Base-by-base conservation (phyloP, 1,140 invertebrate genomes). In the Heliconius eleuchia region DNA sequence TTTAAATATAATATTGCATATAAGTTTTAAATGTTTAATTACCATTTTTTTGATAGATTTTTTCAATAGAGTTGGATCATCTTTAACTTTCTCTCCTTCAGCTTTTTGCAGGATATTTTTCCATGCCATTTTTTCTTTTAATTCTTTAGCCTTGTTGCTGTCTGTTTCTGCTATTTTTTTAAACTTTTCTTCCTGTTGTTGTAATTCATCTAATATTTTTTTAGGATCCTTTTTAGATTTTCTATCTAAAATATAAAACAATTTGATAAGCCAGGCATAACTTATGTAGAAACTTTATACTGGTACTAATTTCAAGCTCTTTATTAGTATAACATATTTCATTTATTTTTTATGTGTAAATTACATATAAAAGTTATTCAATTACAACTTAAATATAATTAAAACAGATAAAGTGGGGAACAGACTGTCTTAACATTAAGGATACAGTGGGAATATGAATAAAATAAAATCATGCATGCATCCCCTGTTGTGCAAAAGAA, bases 81-180 rank as follows among this genome's bases (percentile, higher is more conserved):
- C 97, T 95, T 97, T 97, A 11, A 98, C 96, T 94, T 98, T 98
- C 82, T 97, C 95, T 50, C 98, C 98, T 91, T 96, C 95, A 1
- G 97, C 96, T 94, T 97, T 97, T 52, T 96, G 96, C 34, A 98
- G 87, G 1, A 96, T 97, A 86, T 95, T 95, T 86, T 97, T 96
- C 97, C 98, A 98, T 6, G 96, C 95, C 60, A 96, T 94, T 89
- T 96, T 96, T 80, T 97, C 95, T 89, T 96, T 96, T 27, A 97
- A 89, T 86, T 96, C 94, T 70, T 95, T 94, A 16, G 96, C 97
- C 92, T 96, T 96, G 57, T 96, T 95, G 30, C 90, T 93, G 82
- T 97, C 95, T n/a, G 84, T 89, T 85, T 96, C 89, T 90, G 96
- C 95, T 66, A 97, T 87, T 80, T 96, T 87, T 71, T 95, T 91